Conservation (phyloP, 2,797 vertebrate species). For the Chlorospingus flavigularis region DNA sequence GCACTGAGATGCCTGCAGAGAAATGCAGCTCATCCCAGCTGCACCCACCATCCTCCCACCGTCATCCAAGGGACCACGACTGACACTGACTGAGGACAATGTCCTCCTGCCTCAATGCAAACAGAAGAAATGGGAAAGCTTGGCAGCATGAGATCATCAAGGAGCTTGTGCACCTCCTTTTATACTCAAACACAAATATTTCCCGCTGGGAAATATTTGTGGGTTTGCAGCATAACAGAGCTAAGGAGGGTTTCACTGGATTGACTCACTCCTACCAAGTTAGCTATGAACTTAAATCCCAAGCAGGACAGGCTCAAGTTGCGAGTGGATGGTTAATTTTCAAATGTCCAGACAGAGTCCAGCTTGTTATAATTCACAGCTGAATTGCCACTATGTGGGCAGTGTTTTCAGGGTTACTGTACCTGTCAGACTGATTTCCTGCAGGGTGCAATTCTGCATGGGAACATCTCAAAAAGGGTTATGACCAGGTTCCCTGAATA, state of each 20-base stretch:
- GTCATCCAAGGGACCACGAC: not conserved
- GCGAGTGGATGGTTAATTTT: not conserved
- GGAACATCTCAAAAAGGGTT: not conserved
- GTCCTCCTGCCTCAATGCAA: not conserved
- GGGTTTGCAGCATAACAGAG: not conserved
- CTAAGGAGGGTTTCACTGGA: not conserved
- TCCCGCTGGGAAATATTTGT: not conserved
- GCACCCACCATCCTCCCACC: not conserved
- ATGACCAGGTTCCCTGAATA: fast-evolving
- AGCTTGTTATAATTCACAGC: not conserved
- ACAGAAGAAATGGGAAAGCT: not conserved
- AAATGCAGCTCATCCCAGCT: not conserved
- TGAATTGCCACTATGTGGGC: not conserved
- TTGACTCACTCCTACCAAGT: not conserved
- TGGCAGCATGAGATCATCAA: not conserved
- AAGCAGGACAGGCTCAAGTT: not conserved
- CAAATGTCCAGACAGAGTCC: not conserved
- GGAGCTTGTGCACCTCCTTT: not conserved
- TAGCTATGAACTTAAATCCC: not conserved
- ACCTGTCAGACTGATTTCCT: not conserved
- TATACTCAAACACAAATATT: not conserved
- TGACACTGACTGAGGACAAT: not conserved
- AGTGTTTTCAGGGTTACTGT: not conserved
- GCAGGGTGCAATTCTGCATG: not conserved
- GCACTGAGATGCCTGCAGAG: not conserved